Base-by-base conservation (phyloP, 2,113 vertebrate species). In the Piaya cayana region DNA sequence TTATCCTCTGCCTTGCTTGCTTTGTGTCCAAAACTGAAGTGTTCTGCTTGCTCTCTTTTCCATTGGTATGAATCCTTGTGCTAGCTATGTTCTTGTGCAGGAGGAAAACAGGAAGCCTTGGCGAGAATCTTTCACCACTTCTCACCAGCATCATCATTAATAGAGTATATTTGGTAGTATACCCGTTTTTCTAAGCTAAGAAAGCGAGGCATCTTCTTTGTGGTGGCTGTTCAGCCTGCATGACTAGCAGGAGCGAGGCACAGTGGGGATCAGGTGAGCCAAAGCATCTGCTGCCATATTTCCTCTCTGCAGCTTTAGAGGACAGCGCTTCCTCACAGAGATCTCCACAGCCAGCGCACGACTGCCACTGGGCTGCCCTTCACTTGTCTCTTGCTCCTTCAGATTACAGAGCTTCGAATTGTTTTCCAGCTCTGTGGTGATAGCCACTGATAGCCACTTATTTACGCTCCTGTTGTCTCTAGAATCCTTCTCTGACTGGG, bases 191-290 rank as follows among this genome's bases (percentile, higher is more conserved):
- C 21, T 75, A 30, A 85, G 56, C 32, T 29, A 19, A 84, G 23
- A 36, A 91, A 70, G 20, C 5, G 29, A 89, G 21, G 6, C 49
- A 17, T 23, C 58, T 27, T 43, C 65, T 34, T 42, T 69, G 45
- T 39, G 58, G 25, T 20, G 25, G 30, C 43, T 49, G 22, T 19
- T 43, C 30, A 19, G 32, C 49, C 36, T 1, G 0, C 34, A 25
- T 1, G 3, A 43, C 0, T 0, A 62, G 64, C 23, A 27, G 65
- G 36, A 84, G 25, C 1, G 0, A 2, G 9, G 42, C 32, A 30
- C n/a, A 39, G 30, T 15, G 55, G 32, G 27, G 47, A 52, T 37
- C 27, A 39, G 72, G 30, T 49, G 56, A 82, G 47, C 60, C 59
- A 81, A 26, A 59, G 34, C 56, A 27, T 67, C 49, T 84, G 34